Percentiles rank a stretch among this genome's conserved stretches.
Evolutionary conservation across 92 coral and sea anemone species (phyloP).

Genomic region (Parazoanthus darwini): DNA sequence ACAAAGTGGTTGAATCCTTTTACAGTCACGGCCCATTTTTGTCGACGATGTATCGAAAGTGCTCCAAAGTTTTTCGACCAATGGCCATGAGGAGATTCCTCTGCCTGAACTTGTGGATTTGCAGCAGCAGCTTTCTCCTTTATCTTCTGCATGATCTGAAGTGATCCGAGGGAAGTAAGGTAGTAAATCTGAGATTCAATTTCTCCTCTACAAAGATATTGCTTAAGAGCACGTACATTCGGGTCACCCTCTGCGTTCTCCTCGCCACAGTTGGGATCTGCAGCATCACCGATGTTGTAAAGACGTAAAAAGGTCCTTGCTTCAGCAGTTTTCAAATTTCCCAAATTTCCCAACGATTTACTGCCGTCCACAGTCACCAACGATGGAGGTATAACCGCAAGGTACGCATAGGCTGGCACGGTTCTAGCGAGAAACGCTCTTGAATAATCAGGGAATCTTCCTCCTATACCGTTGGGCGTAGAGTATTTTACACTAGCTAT

Average conservation of each 20-base stretch:
- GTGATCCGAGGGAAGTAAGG: constrained; percentile 59
- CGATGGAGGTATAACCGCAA: constrained; percentile 43
- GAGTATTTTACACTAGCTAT: constrained; percentile 55
- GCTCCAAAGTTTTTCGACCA: constrained; percentile 67
- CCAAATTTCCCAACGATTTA: too few relatives aligned
- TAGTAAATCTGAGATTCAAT: constrained; percentile 40
- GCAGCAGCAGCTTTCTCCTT: background rate
- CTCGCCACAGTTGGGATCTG: too few relatives aligned
- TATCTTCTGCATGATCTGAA: constrained; percentile 48
- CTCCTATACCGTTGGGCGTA: constrained; percentile 59
- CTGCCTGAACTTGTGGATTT: background rate
- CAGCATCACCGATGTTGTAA: too few relatives aligned
- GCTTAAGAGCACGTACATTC: background rate
- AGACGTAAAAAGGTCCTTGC: too few relatives aligned
- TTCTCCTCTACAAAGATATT: constrained; percentile 35
- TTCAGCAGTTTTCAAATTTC: too few relatives aligned
- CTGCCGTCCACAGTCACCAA: too few relatives aligned
- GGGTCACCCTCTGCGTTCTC: background rate
- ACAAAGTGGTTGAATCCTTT: constrained; percentile 65
- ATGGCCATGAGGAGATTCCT: constrained; percentile 56
- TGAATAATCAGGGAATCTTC: constrained; percentile 71
- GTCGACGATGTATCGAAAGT: constrained; percentile 56
- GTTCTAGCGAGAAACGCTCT: constrained; percentile 29
- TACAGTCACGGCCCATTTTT: constrained; percentile 61
- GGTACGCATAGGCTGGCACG: constrained; percentile 67